Evolutionary conservation across 2,113 vertebrate genomes (phyloP), one percentile per base, ranked within the genome.

Genomic region (Fregata magnificens): DNA sequence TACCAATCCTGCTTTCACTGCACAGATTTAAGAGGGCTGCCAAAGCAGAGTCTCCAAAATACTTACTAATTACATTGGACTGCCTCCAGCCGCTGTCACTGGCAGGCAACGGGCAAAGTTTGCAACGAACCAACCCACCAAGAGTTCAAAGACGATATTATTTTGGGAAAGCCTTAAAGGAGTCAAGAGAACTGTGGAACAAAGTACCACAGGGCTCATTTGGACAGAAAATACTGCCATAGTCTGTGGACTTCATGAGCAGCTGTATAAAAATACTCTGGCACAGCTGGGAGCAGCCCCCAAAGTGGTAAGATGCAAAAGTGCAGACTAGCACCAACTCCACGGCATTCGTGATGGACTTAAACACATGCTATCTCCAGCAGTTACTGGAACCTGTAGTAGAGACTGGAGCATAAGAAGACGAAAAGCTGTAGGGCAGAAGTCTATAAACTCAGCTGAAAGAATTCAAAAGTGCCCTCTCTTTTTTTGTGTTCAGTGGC

Each of bases 61-160:
- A 91, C 77, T 84, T 82, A 89, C 83, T 96, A 93, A 96, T 95
- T 95, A 93, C 91, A 77, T 70, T 96, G 87, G 96, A 97, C 44
- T 93, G 89, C 84, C 74, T 97, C 94, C 96, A 91, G 82, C 63
- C 1, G 0, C 89, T 82, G 58, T 85, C 95, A 80, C 63, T 95
- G 84, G 66, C 93, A 73, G 34, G 19, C 40, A 96, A 91, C 4
- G 3, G 91, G 82, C 72, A 67, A 95, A 95, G 53, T 72, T 70
- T 83, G 84, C 62, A 69, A 87, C 3, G 28, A 85, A 91, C 29
- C 84, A 91, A 80, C 28, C 49, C 49, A 89, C 42, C 18, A 84
- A 53, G 47, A 44, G 63, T 59, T 81, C 86, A 92, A 76, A 92
- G 77, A 79, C 26, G 6, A 24, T 38, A 50, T 11, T 58, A 45